phyloP scores from a whole-genome alignment of 2,797 vertebrate genomes.

The Ceryle rudis region DNA sequence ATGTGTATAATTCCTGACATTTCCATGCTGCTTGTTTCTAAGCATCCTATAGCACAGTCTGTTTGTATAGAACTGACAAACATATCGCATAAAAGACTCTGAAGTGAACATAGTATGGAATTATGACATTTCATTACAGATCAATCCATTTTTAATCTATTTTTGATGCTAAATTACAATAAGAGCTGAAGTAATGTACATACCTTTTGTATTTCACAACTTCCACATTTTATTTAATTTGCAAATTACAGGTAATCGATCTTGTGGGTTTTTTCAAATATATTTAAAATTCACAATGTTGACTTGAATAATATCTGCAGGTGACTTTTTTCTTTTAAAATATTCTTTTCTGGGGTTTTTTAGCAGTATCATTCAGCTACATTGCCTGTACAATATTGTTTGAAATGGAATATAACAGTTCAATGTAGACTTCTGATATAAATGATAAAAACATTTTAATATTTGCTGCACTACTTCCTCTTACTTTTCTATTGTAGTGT shows the following conservation, averaged over 20 bases:
- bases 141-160: not conserved
- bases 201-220: not conserved
- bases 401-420: not conserved
- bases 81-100: not conserved
- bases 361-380: not conserved
- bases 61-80: not conserved
- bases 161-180: not conserved
- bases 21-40: not conserved
- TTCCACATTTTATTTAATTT: not conserved
- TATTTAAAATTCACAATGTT: not conserved
- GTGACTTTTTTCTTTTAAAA: too few species aligned
- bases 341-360: not conserved
- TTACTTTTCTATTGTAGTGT: not conserved
- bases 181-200: not conserved
- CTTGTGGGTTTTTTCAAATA: accelerated
- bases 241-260: not conserved
- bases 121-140: not conserved
- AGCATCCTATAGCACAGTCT: not conserved
- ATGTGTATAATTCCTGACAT: accelerated
- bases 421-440: not conserved
- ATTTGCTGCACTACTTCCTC: not conserved
- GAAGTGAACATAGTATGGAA: not conserved
- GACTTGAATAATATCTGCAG: not conserved
- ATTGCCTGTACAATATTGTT: not conserved
- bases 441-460: not conserved